A percentile compares a stretch with the other conserved stretches of the same genome.
Evolutionary conservation across 1,140 invertebrate species (phyloP).

Genomic region (Sinella curviseta): DNA sequence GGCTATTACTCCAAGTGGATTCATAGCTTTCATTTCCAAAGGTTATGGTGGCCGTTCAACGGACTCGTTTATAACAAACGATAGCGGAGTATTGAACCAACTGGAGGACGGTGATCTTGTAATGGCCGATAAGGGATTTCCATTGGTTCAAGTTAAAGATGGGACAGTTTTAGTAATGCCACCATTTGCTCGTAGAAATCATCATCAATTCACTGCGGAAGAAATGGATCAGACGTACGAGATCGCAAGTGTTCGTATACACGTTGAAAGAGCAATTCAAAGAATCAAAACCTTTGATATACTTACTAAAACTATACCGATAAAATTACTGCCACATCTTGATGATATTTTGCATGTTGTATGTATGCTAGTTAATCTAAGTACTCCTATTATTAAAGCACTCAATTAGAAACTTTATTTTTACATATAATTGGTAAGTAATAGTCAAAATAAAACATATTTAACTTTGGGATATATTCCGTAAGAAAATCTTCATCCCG

Average conservation of each 20-base stretch:
- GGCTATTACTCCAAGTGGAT: background rate
- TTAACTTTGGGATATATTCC: background rate
- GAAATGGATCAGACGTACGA: constrained; percentile 50
- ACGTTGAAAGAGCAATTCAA: constrained; percentile 53
- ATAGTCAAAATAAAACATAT: background rate
- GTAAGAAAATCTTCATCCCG: background rate
- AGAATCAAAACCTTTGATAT: constrained; percentile 50
- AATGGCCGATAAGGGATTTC: background rate
- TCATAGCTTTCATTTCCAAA: background rate
- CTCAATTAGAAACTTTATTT: constrained; percentile 6
- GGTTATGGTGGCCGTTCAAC: background rate
- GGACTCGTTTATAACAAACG: background rate
- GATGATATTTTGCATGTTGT: constrained; percentile 51
- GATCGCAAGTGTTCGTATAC: constrained; percentile 52
- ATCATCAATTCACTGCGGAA: constrained; percentile 47
- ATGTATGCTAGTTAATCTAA: constrained; percentile 51
- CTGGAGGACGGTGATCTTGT: background rate
- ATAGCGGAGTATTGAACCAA: background rate
- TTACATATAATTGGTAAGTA: too few relatives aligned
- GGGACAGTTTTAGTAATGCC: constrained; percentile 50
- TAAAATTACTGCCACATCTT: constrained; percentile 44
- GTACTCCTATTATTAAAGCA: constrained; percentile 46
- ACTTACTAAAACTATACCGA: constrained; percentile 47
- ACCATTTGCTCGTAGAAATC: constrained; percentile 49
- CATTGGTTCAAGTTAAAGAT: background rate